Conservation (phyloP, 2,113 vertebrate species). For the Podarcis muralis region DNA sequence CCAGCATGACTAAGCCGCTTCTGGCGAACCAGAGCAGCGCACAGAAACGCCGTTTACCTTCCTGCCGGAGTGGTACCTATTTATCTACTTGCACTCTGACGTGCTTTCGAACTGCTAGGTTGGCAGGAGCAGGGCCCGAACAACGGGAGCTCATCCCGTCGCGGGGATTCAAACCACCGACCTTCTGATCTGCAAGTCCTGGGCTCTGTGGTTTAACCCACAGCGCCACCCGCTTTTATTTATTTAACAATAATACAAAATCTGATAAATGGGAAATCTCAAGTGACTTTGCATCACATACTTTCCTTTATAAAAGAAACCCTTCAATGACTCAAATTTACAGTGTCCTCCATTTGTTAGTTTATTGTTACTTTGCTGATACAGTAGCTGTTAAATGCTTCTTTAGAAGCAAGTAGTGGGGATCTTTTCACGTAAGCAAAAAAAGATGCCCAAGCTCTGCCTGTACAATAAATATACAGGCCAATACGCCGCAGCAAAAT, state of each 20-base stretch:
- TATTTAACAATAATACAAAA: neutral
- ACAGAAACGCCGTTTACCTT: too few species aligned
- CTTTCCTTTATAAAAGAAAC: neutral
- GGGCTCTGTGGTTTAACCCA: too few species aligned
- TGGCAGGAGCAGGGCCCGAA: too few species aligned
- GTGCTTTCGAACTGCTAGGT: too few species aligned
- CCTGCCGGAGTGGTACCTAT: too few species aligned
- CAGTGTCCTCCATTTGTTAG: neutral
- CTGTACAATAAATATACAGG: neutral
- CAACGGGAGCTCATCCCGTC: too few species aligned
- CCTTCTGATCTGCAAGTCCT: too few species aligned
- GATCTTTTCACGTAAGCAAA: neutral
- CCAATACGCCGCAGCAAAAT: neutral
- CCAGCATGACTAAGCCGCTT: too few species aligned
- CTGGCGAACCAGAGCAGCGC: too few species aligned
- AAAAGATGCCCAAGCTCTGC: neutral
- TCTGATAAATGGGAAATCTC: neutral
- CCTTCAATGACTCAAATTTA: neutral
- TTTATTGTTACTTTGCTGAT: neutral
- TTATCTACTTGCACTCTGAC: too few species aligned
- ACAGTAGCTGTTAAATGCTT: neutral
- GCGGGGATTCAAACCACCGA: too few species aligned
- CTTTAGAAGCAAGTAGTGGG: neutral
- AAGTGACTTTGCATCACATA: constrained; percentile 1
- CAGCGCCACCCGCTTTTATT: neutral